These are phyloP conservation scores for Anthopleura sola DNA, from an alignment of 64 coral and sea anemone species.

Conservation along the genomic window DNA sequence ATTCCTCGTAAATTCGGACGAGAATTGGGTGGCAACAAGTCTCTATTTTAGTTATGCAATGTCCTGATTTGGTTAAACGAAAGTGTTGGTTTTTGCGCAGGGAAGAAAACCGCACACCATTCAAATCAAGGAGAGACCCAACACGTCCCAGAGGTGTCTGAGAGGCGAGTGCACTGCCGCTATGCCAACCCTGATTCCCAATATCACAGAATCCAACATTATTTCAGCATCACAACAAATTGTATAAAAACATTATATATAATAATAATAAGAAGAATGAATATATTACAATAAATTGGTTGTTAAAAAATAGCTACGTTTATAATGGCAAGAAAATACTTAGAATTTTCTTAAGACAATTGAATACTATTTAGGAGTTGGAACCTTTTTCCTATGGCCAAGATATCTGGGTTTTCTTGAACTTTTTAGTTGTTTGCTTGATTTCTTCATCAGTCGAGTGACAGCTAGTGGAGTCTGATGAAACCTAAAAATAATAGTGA, in stretches of 20 bases:
- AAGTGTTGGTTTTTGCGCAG: too few relatives aligned
- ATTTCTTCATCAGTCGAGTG: background rate
- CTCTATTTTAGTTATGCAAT: too few relatives aligned
- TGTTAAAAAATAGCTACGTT: background rate
- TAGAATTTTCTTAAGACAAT: too few relatives aligned
- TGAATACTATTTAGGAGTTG: background rate
- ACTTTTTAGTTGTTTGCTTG: conserved; percentile 52
- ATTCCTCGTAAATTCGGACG: too few relatives aligned
- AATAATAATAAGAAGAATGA: background rate
- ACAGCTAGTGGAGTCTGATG: background rate
- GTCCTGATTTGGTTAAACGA: too few relatives aligned
- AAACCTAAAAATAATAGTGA: background rate
- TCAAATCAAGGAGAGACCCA: too few relatives aligned
- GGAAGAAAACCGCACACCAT: too few relatives aligned
- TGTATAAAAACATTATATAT: background rate
- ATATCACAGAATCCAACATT: background rate
- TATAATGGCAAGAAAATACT: too few relatives aligned
- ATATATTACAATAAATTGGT: background rate
- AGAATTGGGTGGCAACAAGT: too few relatives aligned
- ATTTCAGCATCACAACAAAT: background rate
- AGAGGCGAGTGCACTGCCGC: too few relatives aligned
- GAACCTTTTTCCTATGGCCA: conserved; percentile 33
- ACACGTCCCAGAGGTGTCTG: too few relatives aligned
- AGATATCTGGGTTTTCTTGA: conserved; percentile 62
- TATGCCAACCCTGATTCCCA: background rate